Conservation (phyloP, 2,113 vertebrate species). For the Myrmecobius fasciatus region DNA sequence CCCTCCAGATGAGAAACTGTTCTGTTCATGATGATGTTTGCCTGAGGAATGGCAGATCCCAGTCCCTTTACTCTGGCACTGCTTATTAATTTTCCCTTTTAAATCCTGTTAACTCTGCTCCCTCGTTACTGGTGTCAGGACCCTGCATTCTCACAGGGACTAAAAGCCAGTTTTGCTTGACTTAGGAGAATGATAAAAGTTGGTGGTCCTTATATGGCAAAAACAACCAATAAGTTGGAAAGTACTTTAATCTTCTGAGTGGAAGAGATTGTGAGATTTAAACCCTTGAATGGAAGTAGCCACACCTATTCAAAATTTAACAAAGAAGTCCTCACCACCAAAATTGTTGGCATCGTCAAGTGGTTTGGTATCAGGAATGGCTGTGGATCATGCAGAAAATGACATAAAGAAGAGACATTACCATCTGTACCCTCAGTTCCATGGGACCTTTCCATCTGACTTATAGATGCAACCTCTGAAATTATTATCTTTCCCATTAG, state of each 20-base stretch:
- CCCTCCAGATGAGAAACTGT: neutral
- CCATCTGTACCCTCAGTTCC: neutral
- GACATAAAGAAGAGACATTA: neutral
- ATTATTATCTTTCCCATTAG: neutral
- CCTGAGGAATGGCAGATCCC: neutral
- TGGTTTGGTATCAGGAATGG: neutral
- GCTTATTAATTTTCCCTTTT: conserved; percentile 14
- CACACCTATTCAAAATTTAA: neutral
- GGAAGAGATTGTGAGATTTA: neutral
- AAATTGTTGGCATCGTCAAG: neutral
- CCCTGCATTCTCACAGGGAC: neutral
- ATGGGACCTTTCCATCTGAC: neutral
- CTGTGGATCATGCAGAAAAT: neutral
- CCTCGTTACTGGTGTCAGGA: neutral
- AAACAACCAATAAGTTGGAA: neutral
- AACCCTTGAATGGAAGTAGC: neutral
- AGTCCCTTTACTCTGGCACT: neutral
- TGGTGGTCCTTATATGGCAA: neutral
- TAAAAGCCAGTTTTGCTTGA: neutral
- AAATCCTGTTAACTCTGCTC: neutral
- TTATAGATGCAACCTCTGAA: neutral
- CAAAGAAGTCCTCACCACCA: neutral
- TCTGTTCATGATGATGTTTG: neutral
- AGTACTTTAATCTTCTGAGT: neutral
- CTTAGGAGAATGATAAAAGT: neutral